A percentile compares a stretch with the other conserved stretches of the same genome.
Conservation (phyloP, 1,140 invertebrate species). For the Heterodera carotae region DNA sequence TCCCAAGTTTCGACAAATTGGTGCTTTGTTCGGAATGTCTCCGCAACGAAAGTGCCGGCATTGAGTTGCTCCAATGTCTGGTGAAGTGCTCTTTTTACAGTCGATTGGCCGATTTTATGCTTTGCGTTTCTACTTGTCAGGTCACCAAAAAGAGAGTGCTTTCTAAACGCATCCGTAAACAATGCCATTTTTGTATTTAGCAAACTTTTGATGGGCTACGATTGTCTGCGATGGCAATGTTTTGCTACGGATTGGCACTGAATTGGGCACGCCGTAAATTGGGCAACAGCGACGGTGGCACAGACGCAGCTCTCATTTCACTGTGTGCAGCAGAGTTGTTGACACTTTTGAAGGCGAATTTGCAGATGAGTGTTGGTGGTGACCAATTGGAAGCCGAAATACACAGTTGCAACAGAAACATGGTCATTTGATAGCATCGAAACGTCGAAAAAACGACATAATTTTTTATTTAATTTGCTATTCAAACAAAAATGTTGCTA, state of each 20-base stretch:
- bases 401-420: neutral
- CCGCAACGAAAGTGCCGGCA: neutral
- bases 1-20: neutral
- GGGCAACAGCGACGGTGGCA: neutral
- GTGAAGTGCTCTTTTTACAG: slow-evolving; percentile 2
- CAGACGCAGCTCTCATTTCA: neutral
- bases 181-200: neutral
- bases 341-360: neutral
- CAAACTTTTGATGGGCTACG: neutral
- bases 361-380: neutral
- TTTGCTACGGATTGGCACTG: neutral
- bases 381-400: neutral
- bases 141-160: too few relatives aligned
- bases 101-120: neutral
- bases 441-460: too few relatives aligned
- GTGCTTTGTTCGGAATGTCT: neutral
- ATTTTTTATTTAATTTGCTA: neutral
- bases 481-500: too few relatives aligned
- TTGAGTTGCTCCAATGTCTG: neutral
- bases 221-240: neutral
- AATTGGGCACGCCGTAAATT: neutral
- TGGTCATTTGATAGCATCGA: neutral
- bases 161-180: too few relatives aligned
- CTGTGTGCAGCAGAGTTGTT: neutral
- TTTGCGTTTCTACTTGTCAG: neutral